Evolutionary conservation across 2,113 vertebrate species (phyloP), one percentile per base, ranked within the genome.

Genomic region (Puntigrus tetrazona): DNA sequence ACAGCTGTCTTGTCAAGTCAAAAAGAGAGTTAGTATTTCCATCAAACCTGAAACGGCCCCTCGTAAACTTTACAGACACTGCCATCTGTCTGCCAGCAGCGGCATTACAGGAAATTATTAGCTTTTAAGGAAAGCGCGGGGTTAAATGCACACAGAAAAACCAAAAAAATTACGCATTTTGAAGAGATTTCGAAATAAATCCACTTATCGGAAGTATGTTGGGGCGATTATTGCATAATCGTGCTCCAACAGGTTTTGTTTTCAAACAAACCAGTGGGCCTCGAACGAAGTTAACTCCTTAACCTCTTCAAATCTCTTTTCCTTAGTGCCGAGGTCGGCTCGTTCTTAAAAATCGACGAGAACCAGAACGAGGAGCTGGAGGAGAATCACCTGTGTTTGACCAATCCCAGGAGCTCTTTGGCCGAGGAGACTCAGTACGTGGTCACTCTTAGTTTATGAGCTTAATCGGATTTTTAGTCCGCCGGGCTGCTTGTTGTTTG

Each of bases 401-500:
- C 83, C 38, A 88, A 91, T 7, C 81, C 82, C 0, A 88, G 89
- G 31, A 92, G 89, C 61, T 95, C 94, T 1, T 90, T 94, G 77
- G 90, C 92, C 1, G 94, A 95, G 41, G 94, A 95, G 0, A 91
- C 89, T 65, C 93, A 93, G 94, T 95, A 90, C 93, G 94, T 94
- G 75, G 7, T 29, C 11, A 20, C 16, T 65, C 77, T 20, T 10
- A 22, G 72, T 67, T 29, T 5, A 11, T 34, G 73, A 43, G 57
- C 8, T 31, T 14, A 20, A 9, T 74, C 11, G 2, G 22, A 20
- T 45, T 4, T n/a, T 52, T 7, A 5, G 13, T 45, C 11, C 55
- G 6, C 59, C 25, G 65, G 7, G 63, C 45, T 11, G 6, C 69
- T 38, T 85, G 14, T 5, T 78, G 2, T 82, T 1, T 47, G n/a